Percentiles rank a stretch among this genome's conserved stretches.
phyloP scores from a whole-genome alignment of 2,113 vertebrate species.

The Oncorhynchus keta region DNA sequence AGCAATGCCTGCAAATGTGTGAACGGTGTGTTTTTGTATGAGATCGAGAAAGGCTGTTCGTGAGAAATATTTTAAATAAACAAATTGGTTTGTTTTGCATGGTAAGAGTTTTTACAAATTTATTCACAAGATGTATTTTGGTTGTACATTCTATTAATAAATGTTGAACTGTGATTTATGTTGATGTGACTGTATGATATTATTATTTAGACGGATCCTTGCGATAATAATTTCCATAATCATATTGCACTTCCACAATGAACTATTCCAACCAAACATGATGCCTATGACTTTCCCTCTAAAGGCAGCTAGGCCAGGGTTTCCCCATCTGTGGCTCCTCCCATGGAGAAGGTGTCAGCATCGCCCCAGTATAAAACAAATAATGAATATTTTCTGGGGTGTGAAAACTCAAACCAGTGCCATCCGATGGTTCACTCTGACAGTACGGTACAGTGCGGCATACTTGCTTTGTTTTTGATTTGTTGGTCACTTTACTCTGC shows the following conservation, averaged over 20 bases:
- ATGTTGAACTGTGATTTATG: background rate
- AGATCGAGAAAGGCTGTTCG: too few species aligned
- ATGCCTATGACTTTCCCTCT: background rate
- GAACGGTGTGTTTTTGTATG: too few species aligned
- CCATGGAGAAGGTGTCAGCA: slow-evolving; percentile 21
- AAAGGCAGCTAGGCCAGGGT: background rate
- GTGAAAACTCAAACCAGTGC: slow-evolving; percentile 13
- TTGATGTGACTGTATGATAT: background rate
- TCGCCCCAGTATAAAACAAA: slow-evolving; percentile 36
- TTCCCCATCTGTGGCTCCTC: slow-evolving; percentile 39
- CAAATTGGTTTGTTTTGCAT: background rate
- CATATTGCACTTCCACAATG: too few species aligned
- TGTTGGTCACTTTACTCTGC: background rate
- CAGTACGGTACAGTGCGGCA: slow-evolving; percentile 38
- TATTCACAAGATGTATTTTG: slow-evolving; percentile 6
- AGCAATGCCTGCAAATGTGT: too few species aligned
- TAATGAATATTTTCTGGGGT: slow-evolving; percentile 11
- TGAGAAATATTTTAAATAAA: too few species aligned
- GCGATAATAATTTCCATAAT: too few species aligned
- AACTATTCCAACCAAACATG: background rate
- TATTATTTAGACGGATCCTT: background rate
- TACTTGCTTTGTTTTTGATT: background rate
- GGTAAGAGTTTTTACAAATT: background rate
- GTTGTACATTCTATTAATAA: background rate
- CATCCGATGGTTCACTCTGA: slow-evolving; percentile 12